Conservation (phyloP, 2,888 invertebrate genomes). For the Eristalinus sepulchralis region DNA sequence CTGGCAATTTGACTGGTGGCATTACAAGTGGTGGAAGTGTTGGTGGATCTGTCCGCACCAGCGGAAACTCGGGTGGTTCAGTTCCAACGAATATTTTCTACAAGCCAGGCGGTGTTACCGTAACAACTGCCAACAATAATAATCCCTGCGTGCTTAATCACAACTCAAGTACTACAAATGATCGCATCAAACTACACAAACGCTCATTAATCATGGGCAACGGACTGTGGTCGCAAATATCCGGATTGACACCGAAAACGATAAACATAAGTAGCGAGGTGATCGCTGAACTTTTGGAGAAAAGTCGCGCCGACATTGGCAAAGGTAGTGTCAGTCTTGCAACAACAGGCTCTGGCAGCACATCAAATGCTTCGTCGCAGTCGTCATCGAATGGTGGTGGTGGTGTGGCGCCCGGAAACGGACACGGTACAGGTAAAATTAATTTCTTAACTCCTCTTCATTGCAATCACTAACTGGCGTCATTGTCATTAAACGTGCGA, state of each 20-base stretch:
- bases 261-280: conserved; percentile 52
- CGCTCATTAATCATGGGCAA: conserved; percentile 58
- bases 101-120: conserved; percentile 31
- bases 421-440: conserved; percentile 36
- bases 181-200: conserved; percentile 59
- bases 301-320: conserved; percentile 29
- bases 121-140: conserved; percentile 37
- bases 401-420: conserved; percentile 7
- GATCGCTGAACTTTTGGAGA: conserved; percentile 48
- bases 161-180: conserved; percentile 13
- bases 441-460: conserved; percentile 19
- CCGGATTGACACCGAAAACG: conserved; percentile 8
- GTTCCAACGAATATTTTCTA: conserved; percentile 29
- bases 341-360: background rate
- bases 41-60: background rate
- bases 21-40: conserved; percentile 5
- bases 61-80: conserved; percentile 3
- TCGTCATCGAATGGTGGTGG: conserved; percentile 29
- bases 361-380: conserved; percentile 22
- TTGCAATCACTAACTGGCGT: background rate
- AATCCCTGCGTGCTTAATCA: conserved; percentile 16
- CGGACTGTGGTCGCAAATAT: background rate
- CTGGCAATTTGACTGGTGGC: conserved; percentile 19
- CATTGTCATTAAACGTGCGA: background rate
- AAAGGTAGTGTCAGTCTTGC: conserved; percentile 18